These are phyloP conservation scores for Trypoxylus dichotomus DNA, from an alignment of 1,140 invertebrate genomes.

Conservation along the genomic window DNA sequence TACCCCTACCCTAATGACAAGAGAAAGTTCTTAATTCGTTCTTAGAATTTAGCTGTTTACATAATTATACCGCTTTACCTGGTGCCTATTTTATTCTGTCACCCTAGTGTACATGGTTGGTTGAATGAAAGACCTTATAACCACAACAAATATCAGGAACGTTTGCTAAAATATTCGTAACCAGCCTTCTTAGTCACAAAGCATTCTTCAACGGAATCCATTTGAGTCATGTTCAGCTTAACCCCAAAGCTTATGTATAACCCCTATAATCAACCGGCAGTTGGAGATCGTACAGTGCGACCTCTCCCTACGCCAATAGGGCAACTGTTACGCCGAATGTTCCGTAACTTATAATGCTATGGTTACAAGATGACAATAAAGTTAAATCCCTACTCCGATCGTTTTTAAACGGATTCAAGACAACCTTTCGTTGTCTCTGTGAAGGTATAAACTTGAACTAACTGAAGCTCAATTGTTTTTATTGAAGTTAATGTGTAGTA, in stretches of 20 bases:
- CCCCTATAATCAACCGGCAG: slow-evolving; percentile 25
- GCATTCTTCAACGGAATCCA: slow-evolving; percentile 5
- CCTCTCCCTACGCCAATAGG: slow-evolving; percentile 6
- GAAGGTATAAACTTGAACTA: too few relatives aligned
- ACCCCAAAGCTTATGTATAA: slow-evolving; percentile 8
- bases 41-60: too few relatives aligned
- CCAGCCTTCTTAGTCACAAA: not conserved
- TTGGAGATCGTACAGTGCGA: slow-evolving; percentile 22
- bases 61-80: too few relatives aligned
- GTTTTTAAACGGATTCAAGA: not conserved
- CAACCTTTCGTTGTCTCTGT: not conserved
- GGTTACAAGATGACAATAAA: slow-evolving; percentile 29
- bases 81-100: too few relatives aligned
- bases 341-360: slow-evolving; percentile 29
- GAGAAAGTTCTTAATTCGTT: too few relatives aligned
- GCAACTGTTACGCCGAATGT: slow-evolving; percentile 27
- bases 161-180: too few relatives aligned
- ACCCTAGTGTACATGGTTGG: too few relatives aligned
- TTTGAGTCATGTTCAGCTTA: not conserved
- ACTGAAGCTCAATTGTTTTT: too few relatives aligned
- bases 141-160: too few relatives aligned
- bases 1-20: too few relatives aligned
- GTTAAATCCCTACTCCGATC: slow-evolving; percentile 9
- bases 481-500: too few relatives aligned
- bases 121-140: too few relatives aligned